Conservation (phyloP, 2,797 vertebrate genomes). For the Orientallactaga sibirica region DNA sequence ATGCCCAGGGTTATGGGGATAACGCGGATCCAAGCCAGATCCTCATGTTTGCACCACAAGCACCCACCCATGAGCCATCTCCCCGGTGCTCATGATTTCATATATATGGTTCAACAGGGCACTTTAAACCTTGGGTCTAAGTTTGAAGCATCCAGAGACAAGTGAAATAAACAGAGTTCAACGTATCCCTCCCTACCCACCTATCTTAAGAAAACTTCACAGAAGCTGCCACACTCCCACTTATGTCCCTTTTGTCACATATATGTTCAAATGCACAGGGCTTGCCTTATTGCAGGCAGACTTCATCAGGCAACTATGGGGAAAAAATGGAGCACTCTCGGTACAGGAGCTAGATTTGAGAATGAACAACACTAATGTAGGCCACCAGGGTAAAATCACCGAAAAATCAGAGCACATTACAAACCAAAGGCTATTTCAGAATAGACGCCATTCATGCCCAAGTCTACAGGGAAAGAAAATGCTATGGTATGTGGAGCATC, state of each 20-base stretch:
- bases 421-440: constrained; percentile 29
- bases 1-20: too few relatives aligned
- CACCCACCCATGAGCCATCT: too few relatives aligned
- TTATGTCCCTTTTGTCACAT: background rate
- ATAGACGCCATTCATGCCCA: background rate
- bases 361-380: background rate
- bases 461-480: background rate
- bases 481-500: background rate
- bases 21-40: too few relatives aligned
- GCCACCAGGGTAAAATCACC: background rate
- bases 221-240: background rate
- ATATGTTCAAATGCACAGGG: background rate
- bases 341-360: background rate
- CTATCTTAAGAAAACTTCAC: background rate
- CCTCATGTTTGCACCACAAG: too few relatives aligned
- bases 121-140: background rate
- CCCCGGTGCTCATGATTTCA: background rate
- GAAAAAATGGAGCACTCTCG: background rate
- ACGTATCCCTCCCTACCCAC: background rate
- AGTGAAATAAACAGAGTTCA: background rate
- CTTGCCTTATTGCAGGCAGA: background rate
- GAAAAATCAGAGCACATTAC: background rate
- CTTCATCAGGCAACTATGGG: background rate
- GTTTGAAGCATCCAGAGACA: background rate
- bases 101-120: background rate